Evolutionary conservation across 1,140 invertebrate genomes (phyloP).

Genomic region (Argopecten irradians): DNA sequence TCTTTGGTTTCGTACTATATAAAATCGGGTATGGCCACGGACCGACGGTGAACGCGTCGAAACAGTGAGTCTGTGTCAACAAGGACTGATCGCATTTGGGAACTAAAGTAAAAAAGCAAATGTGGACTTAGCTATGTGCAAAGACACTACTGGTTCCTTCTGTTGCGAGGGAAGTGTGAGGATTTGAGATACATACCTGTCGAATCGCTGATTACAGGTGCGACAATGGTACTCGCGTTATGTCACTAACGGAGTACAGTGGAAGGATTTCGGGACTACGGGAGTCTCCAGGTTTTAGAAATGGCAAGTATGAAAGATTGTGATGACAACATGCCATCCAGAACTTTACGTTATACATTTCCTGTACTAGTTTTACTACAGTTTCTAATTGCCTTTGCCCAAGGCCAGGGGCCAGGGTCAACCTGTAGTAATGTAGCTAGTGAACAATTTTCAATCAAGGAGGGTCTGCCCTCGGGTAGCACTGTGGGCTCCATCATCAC

Average conservation of each 20-base stretch:
- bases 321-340: not conserved
- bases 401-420: conserved; percentile 37
- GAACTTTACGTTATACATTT: not conserved
- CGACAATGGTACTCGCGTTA: conserved; percentile 14
- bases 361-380: conserved; percentile 30
- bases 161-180: not conserved
- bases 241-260: not conserved
- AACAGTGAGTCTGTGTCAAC: conserved; percentile 4
- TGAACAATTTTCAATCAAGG: conserved; percentile 24
- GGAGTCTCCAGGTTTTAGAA: not conserved
- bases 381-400: conserved; percentile 38
- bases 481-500: not conserved
- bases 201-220: not conserved
- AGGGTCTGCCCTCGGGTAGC: conserved; percentile 27
- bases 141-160: not conserved
- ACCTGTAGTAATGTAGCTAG: conserved; percentile 24
- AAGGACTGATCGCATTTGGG: conserved; percentile 2
- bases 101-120: conserved; percentile 12
- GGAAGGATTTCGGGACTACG: not conserved
- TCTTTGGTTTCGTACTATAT: not conserved
- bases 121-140: not conserved
- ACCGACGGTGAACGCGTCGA: conserved; percentile 2
- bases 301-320: not conserved
- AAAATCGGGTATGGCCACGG: not conserved
- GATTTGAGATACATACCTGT: conserved; percentile 9